A percentile compares a stretch with the other conserved stretches of the same genome.
Conservation (phyloP, 2,113 vertebrate genomes). For the Pelobates fuscus region DNA sequence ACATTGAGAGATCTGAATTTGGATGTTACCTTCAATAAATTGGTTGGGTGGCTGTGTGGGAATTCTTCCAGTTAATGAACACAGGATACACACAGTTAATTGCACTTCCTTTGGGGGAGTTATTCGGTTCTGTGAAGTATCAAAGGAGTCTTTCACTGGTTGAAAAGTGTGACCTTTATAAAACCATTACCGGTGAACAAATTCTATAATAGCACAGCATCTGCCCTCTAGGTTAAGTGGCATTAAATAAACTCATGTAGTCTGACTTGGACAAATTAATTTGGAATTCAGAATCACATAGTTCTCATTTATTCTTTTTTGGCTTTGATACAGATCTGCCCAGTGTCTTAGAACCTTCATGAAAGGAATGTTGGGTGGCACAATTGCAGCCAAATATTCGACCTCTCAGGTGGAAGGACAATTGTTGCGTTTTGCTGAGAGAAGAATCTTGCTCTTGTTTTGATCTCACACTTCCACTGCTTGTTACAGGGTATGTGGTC, state of each 20-base stretch:
- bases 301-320: not conserved
- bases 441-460: conserved; percentile 13
- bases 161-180: not conserved
- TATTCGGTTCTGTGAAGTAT: not conserved
- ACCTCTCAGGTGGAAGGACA: conserved; percentile 37
- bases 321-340: not conserved
- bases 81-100: not conserved
- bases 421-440: not conserved
- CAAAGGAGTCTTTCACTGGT: not conserved
- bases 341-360: not conserved
- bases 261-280: not conserved
- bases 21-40: not conserved
- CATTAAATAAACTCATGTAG: not conserved
- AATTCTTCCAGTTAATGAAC: too few species aligned
- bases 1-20: not conserved
- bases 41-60: not conserved
- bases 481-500: conserved; percentile 18
- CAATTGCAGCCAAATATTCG: conserved; percentile 24
- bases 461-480: not conserved
- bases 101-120: not conserved
- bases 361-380: not conserved
- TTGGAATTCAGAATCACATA: not conserved
- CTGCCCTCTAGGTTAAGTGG: not conserved
- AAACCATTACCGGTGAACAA: not conserved
- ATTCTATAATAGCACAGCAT: not conserved